Percentiles rank a stretch among this genome's conserved stretches.
These are phyloP conservation scores for Microcebus murinus DNA, from an alignment of 2,113 vertebrate species.

Conservation along the genomic window DNA sequence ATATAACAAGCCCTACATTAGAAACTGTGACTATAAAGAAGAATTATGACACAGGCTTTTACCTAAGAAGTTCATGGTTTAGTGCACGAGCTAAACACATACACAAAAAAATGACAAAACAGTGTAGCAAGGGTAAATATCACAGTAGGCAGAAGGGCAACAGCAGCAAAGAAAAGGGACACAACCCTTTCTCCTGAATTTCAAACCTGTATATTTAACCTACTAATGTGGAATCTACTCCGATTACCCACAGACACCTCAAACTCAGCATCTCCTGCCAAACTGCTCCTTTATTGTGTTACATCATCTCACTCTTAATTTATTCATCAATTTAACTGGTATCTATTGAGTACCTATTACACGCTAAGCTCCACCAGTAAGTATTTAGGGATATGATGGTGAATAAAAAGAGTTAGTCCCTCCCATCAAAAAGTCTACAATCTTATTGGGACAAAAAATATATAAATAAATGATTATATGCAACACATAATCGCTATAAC, in stretches of 20 bases:
- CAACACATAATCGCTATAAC: background rate
- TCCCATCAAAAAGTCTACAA: background rate
- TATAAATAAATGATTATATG: background rate
- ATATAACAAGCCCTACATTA: background rate
- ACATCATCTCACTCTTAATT: background rate
- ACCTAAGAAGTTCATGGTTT: no score
- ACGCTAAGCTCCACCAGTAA: background rate
- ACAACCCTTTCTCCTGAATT: background rate
- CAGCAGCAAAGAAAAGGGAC: background rate
- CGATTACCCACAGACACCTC: background rate
- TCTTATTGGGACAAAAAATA: background rate
- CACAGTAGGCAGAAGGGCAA: background rate
- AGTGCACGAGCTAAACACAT: background rate
- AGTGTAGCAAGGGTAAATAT: background rate
- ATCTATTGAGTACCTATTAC: background rate
- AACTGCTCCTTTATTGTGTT: background rate
- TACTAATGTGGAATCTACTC: background rate
- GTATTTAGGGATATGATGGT: background rate
- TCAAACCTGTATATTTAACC: background rate
- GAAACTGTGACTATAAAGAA: background rate
- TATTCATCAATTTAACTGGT: background rate
- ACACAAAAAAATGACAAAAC: no score
- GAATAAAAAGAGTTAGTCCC: background rate
- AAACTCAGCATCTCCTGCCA: background rate
- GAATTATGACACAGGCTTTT: background rate